Percentiles rank a stretch among this genome's conserved stretches.
Evolutionary conservation across 2,797 vertebrate genomes (phyloP).

Genomic region (Channallabes apus): DNA sequence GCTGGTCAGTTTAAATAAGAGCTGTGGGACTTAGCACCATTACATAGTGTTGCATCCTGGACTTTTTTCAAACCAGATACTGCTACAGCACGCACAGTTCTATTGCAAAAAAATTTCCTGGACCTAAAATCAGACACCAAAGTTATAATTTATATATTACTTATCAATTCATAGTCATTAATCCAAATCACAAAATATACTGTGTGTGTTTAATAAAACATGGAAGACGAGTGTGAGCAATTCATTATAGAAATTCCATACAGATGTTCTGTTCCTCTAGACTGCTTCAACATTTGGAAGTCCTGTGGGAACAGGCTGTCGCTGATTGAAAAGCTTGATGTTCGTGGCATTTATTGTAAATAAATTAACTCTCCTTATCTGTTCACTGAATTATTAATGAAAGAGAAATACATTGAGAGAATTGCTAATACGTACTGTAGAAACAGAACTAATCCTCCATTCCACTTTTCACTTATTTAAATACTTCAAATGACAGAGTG

Average conservation of each 20-base stretch:
- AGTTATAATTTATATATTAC: constrained; percentile 76
- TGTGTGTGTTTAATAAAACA: constrained; percentile 41
- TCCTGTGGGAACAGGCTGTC: constrained; percentile 32
- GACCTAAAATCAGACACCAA: constrained; percentile 72
- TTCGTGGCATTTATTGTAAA: constrained; percentile 70
- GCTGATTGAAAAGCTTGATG: constrained; percentile 63
- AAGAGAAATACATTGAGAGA: constrained; percentile 62
- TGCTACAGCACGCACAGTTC: neutral
- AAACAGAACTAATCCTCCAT: constrained; percentile 56
- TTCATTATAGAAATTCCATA: constrained; percentile 43
- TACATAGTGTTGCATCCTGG: constrained; percentile 60
- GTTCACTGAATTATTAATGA: constrained; percentile 72
- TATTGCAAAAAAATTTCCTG: constrained; percentile 53
- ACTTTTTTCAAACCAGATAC: neutral
- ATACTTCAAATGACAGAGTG: constrained; percentile 75
- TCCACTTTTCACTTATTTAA: constrained; percentile 61
- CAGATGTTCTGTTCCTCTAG: constrained; percentile 2
- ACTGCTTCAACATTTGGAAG: constrained; percentile 11
- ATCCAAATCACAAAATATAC: constrained; percentile 56
- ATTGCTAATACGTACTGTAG: constrained; percentile 72
- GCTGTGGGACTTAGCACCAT: constrained; percentile 53
- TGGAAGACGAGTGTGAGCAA: constrained; percentile 4
- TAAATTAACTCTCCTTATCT: constrained; percentile 69
- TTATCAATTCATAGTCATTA: constrained; percentile 78
- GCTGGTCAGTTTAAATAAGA: neutral